Evolutionary conservation across 2,113 vertebrate species (phyloP), one percentile per base, ranked within the genome.

Genomic region (Tympanuchus pallidicinctus): DNA sequence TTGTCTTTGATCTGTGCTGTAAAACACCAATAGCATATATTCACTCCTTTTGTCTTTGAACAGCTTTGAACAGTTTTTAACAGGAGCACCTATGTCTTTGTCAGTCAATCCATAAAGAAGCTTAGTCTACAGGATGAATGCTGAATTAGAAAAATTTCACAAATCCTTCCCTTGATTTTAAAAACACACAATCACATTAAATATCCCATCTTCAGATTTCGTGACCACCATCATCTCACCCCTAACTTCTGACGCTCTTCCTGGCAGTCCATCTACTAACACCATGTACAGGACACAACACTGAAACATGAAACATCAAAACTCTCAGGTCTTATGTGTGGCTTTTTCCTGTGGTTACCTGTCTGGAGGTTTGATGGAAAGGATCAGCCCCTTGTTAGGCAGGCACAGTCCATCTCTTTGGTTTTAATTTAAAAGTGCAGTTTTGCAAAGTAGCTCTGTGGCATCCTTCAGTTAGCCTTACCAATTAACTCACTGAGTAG

Each of bases 321-420:
- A 67, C 7, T 64, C 47, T 69, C 6, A 5, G 9, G 56, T 22
- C 13, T 20, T 28, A 10, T 4, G 2, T 0, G 0, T 15, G 48
- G 12, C 3, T 34, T 10, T 93, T 86, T 15, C 25, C 6, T 63
- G 74, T 43, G 13, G 10, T 42, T 80, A 57, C 43, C 7, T 48
- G 56, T 0, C 5, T 65, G 47, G 38, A 78, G 16, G 6, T 54
- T 28, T 74, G 32, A 75, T 5, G 90, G 80, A 77, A 84, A 92
- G 32, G 12, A 75, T 47, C 28, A 78, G 2, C 3, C 9, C 47
- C 61, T 75, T 71, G 15, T 40, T 61, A 84, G 28, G 18, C 1
- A 3, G 27, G 30, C 19, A 70, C 3, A 43, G 54, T 77, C 27
- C 20, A 27, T 43, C 20, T 8, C 17, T 80, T 66, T 45, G 47